phyloP scores from a whole-genome alignment of 2,113 vertebrate genomes.

The Thomomys bottae region DNA sequence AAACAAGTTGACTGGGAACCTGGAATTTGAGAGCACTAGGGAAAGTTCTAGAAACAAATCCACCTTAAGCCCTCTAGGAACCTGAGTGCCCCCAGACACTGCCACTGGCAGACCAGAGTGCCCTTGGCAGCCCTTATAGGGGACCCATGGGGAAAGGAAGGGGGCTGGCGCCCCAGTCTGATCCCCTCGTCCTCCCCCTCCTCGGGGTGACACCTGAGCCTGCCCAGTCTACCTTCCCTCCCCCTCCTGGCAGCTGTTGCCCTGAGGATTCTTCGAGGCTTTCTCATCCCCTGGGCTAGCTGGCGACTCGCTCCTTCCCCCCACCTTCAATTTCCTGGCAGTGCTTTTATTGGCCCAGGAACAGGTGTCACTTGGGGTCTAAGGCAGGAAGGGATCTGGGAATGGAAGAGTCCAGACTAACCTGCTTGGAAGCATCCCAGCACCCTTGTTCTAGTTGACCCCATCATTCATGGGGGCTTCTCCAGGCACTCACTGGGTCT shows the following conservation, averaged over 20 bases:
- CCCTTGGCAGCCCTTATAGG: background rate
- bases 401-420: background rate
- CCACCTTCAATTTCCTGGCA: slow-evolving; percentile 91
- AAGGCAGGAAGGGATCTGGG: slow-evolving; percentile 29
- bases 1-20: background rate
- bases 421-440: background rate
- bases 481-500: too few species aligned
- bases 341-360: slow-evolving; percentile 87
- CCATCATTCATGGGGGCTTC: fast-evolving
- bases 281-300: slow-evolving; percentile 87
- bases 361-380: slow-evolving; percentile 87
- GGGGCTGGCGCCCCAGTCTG: background rate
- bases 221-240: background rate
- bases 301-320: slow-evolving; percentile 86
- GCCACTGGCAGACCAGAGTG: background rate
- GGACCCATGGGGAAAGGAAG: background rate
- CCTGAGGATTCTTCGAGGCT: slow-evolving; percentile 92
- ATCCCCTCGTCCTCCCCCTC: background rate
- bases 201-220: slow-evolving; percentile 58
- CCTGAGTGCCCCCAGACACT: fast-evolving
- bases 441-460: too few species aligned
- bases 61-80: background rate
- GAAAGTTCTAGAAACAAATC: slow-evolving; percentile 2
- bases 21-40: background rate
- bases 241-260: slow-evolving; percentile 92